Percentiles rank a stretch among this genome's conserved stretches.
Conservation (phyloP, 2,797 vertebrate genomes). For the Anguilla megastoma region DNA sequence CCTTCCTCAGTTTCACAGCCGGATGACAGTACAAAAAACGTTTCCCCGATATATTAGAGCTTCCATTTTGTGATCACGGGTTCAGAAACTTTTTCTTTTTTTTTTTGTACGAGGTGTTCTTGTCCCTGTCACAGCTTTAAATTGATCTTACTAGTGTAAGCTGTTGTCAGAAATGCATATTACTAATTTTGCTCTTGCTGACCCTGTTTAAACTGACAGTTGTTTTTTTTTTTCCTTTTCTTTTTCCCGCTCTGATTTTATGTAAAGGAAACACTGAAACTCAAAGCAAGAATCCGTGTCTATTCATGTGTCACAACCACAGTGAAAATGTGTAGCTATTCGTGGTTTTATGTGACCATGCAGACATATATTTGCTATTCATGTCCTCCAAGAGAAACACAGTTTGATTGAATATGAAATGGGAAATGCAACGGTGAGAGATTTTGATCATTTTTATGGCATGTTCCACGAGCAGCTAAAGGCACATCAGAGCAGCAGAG, state of each 20-base stretch:
- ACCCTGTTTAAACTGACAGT: slow-evolving; percentile 61
- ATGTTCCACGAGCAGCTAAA: slow-evolving; percentile 44
- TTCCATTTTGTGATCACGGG: slow-evolving; percentile 7
- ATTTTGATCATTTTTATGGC: slow-evolving; percentile 68
- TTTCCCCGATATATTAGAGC: neutral
- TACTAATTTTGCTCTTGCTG: slow-evolving; percentile 64
- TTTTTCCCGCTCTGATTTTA: slow-evolving; percentile 54
- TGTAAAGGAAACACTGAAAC: slow-evolving; percentile 51
- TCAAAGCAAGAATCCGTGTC: slow-evolving; percentile 51
- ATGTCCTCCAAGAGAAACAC: slow-evolving; percentile 47
- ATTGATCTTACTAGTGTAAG: slow-evolving; percentile 51
- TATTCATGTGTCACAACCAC: slow-evolving; percentile 63
- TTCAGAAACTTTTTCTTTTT: neutral
- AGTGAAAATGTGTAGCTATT: slow-evolving; percentile 55
- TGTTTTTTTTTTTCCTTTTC: neutral
- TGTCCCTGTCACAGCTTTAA: slow-evolving; percentile 44
- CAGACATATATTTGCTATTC: slow-evolving; percentile 54
- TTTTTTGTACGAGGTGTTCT: slow-evolving; percentile 32
- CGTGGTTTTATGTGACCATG: slow-evolving; percentile 61
- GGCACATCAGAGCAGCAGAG: slow-evolving; percentile 51
- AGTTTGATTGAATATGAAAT: slow-evolving; percentile 58
- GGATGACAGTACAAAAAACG: neutral
- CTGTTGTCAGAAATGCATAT: slow-evolving; percentile 62
- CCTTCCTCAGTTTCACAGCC: neutral
- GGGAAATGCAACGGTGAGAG: slow-evolving; percentile 28